These are phyloP conservation scores for Lagorchestes hirsutus DNA, from an alignment of 2,797 vertebrate genomes.

Conservation along the genomic window DNA sequence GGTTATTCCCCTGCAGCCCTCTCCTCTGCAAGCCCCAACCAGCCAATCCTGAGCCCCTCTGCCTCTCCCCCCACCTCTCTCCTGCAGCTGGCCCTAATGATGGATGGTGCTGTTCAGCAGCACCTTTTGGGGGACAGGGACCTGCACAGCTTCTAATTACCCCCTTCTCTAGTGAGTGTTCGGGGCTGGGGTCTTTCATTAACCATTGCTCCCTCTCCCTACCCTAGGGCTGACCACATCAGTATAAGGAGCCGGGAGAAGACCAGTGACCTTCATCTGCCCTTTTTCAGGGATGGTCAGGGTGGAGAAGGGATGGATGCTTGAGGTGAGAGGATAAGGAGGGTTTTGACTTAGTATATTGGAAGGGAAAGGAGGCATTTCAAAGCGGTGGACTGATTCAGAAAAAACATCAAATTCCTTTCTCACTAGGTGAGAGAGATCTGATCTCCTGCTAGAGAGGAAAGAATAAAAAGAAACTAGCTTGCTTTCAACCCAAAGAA, in stretches of 20 bases:
- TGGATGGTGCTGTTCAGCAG: constrained; percentile 74
- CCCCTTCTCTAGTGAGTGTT: constrained; percentile 64
- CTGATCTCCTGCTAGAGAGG: not conserved
- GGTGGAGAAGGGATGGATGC: not conserved
- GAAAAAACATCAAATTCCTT: not conserved
- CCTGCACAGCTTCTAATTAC: constrained; percentile 75
- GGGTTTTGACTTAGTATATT: not conserved
- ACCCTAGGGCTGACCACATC: constrained; percentile 39
- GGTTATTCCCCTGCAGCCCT: constrained; percentile 74
- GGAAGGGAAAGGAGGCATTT: not conserved
- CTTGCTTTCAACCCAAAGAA: not conserved
- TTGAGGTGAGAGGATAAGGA: not conserved
- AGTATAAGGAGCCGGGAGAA: constrained; percentile 37
- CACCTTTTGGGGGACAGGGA: constrained; percentile 81
- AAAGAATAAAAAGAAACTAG: not conserved
- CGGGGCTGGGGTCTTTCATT: constrained; percentile 54
- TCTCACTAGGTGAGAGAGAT: not conserved
- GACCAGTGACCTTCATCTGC: not conserved
- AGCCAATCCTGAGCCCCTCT: constrained; percentile 62
- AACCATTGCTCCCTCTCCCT: not conserved
- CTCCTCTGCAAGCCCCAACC: constrained; percentile 51
- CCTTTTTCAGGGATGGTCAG: not conserved
- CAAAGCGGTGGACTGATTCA: constrained; percentile 1
- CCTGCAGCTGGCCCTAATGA: constrained; percentile 75
- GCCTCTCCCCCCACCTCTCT: constrained; percentile 39